phyloP scores from a whole-genome alignment of 2,888 invertebrate genomes.

The Acholoe squamosa region DNA sequence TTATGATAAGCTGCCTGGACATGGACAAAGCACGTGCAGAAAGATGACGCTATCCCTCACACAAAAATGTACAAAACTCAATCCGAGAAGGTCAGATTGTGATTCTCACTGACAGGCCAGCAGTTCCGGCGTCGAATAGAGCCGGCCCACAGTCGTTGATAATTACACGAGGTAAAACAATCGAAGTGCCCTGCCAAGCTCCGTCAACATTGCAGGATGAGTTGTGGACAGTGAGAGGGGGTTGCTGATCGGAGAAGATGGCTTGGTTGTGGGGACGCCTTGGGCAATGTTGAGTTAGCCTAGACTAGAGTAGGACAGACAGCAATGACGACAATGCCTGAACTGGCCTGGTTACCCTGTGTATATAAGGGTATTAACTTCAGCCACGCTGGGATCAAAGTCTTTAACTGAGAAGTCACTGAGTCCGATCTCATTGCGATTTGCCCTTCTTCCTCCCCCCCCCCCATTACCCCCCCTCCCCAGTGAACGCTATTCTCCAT shows the following conservation, averaged over 20 bases:
- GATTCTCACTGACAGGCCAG: not conserved
- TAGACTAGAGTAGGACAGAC: not conserved
- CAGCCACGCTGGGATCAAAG: not conserved
- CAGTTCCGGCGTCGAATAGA: slow-evolving; percentile 9
- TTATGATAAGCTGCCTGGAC: no score
- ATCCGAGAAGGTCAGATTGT: not conserved
- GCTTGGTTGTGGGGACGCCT: not conserved
- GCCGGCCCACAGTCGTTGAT: not conserved
- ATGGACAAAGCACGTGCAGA: no score
- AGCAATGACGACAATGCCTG: not conserved
- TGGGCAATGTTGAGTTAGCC: not conserved
- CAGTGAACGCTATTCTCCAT: no score
- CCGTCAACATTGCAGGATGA: not conserved
- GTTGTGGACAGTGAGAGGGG: not conserved
- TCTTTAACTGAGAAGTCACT: not conserved
- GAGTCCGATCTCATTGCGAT: not conserved
- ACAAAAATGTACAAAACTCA: not conserved
- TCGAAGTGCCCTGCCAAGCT: not conserved
- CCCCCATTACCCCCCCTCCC: no score
- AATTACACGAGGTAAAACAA: not conserved
- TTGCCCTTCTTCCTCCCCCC: no score
- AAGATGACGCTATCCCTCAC: no score
- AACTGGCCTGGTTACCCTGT: not conserved
- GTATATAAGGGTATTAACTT: not conserved
- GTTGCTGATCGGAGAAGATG: not conserved